Evolutionary conservation across 2,797 vertebrate species (phyloP), one percentile per base, ranked within the genome.

Genomic region (Takifugu ocellatus): DNA sequence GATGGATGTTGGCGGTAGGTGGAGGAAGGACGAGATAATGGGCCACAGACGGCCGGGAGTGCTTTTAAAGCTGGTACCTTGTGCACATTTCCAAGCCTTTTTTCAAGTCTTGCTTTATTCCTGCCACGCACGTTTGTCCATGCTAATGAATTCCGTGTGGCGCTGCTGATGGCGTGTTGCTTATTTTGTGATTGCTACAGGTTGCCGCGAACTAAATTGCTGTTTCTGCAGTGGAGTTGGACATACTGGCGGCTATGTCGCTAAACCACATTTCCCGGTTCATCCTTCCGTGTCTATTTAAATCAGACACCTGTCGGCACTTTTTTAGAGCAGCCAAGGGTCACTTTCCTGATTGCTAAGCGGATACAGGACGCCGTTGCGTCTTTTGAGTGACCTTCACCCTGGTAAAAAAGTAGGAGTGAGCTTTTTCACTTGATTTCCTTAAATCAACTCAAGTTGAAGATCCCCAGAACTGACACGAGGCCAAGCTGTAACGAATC

Each of bases 1-100:
- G 24, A 56, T 81, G 67, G 74, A 68, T 75, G 69, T 68, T 69
- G 66, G 75, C 33, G 6, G 60, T 61, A 51, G 74, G 72, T 63
- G 69, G 74, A 67, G 66, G 79, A 56, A 21, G 62, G 54, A 56
- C 61, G 62, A 72, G 62, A 72, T 77, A 77, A 75, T 70, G 49
- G 49, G 45, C 39, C 48, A 11, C 29, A 56, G 68, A 31, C 51
- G 56, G 51, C 52, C 54, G 46, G 52, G 63, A 68, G 25, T 42
- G 25, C 56, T 56, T 56, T 64, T 59, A 21, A 29, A 50, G 33
- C 29, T 3, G 61, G 4, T 50, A 66, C 68, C 59, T 66, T 39
- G 15, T 2, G 42, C 42, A 43, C 42, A 43, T 43, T 14, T 16
- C 10, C 42, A 16, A 43, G 6, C 21, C 21, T 21, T 21, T 21